Base-by-base conservation (phyloP, 2,797 vertebrate species). In the Holocentrus rufus region DNA sequence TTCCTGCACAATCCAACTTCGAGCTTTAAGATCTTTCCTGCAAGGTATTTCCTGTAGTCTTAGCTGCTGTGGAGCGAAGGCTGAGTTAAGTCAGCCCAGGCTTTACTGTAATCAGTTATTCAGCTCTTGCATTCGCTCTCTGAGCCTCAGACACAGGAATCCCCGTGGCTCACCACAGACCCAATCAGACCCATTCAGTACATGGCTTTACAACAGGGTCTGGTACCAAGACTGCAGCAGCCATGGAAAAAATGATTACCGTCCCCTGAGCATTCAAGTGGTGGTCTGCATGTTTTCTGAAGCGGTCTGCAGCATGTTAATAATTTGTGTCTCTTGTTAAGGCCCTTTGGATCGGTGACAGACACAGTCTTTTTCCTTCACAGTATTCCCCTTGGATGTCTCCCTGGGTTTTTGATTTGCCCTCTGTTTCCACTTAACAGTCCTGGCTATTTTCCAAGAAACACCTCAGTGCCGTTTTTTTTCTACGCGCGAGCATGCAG, bases 371-470 rank as follows among this genome's bases (percentile, higher is more conserved):
- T 84, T 81, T 83, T 69, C 79, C 82, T 74, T 57, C 70, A 46
- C 57, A 66, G 50, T 69, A 47, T 74, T 87, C 87, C 82, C 87
- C 52, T 83, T 17, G 76, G 91, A 83, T 73, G 71, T 86, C 86
- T 87, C 76, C 23, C 77, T 60, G 50, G 50, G 71, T 78, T 91
- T 91, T 64, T 88, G 80, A 89, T 91, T 89, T 78, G 90, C 79
- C 92, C 90, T 91, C 90, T 90, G 89, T 92, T 92, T 92, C 89
- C 87, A 92, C 85, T 92, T 91, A 91, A 81, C 79, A 82, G 72
- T 84, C 62, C 66, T 93, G 92, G 90, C 86, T 67, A 23, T 77
- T 79, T 76, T 87, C 90, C 91, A 93, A 85, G 80, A 82, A 87
- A 85, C 90, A 89, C 86, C 87, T 88, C 88, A 90, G 87, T 88